Percentiles rank a stretch among this genome's conserved stretches.
phyloP scores from a whole-genome alignment of 2,888 invertebrate genomes.

The Chalcis sispes region DNA sequence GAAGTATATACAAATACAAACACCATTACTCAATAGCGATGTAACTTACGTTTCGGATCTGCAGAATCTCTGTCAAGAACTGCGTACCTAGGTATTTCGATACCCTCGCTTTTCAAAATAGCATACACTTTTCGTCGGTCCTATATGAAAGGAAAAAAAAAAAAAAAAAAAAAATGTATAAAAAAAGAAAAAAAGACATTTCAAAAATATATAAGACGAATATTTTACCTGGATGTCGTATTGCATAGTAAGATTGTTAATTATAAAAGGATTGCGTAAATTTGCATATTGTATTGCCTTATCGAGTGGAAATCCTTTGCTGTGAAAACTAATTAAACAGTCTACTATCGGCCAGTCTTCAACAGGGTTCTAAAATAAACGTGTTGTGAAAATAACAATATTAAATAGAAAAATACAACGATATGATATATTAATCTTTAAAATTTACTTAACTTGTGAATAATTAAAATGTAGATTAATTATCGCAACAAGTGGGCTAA shows the following conservation, averaged over 20 bases:
- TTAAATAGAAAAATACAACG: too few relatives aligned
- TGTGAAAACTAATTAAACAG: slow-evolving; percentile 98
- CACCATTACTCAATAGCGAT: neutral
- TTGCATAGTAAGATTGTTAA: slow-evolving; percentile 99
- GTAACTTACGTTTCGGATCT: slow-evolving; percentile 89
- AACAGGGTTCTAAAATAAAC: slow-evolving; percentile 86
- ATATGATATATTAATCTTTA: too few relatives aligned
- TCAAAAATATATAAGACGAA: slow-evolving; percentile 18
- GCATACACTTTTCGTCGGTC: slow-evolving; percentile 96
- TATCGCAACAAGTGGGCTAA: too few relatives aligned
- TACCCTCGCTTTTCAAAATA: slow-evolving; percentile 94
- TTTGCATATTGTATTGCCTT: slow-evolving; percentile 98
- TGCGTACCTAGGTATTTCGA: slow-evolving; percentile 98
- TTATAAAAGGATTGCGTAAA: slow-evolving; percentile 94
- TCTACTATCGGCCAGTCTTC: slow-evolving; percentile 99
- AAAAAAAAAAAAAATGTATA: neutral
- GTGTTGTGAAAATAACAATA: neutral
- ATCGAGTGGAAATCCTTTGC: slow-evolving; percentile 98
- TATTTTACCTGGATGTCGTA: slow-evolving; percentile 92
- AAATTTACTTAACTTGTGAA: too few relatives aligned
- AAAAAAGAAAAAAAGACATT: slow-evolving; percentile 6
- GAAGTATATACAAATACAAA: too few relatives aligned
- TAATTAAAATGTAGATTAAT: too few relatives aligned
- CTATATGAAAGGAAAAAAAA: slow-evolving; percentile 74
- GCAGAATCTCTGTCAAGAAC: slow-evolving; percentile 95